phyloP scores from a whole-genome alignment of 2,888 invertebrate species.

The Agrilus biguttatus region DNA sequence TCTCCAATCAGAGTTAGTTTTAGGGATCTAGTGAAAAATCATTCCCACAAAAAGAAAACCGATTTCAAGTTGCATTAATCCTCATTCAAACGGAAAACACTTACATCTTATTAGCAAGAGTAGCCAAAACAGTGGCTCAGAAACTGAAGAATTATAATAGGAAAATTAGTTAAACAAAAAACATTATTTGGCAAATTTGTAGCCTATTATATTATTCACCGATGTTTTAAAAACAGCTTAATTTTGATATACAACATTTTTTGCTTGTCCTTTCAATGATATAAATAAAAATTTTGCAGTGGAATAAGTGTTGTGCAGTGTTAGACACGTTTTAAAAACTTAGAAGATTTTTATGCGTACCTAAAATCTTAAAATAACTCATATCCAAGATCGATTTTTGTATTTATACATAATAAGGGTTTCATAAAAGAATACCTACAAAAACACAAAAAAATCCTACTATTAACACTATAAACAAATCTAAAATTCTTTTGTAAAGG shows the following conservation, averaged over 20 bases:
- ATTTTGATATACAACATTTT: no score
- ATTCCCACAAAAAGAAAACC: background rate
- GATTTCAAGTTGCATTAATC: no score
- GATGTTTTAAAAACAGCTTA: background rate
- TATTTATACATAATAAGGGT: slow-evolving; percentile 4
- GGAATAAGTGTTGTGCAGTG: no score
- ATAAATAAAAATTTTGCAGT: no score
- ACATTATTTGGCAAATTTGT: background rate
- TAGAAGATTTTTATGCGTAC: no score
- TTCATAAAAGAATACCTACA: slow-evolving; percentile 5
- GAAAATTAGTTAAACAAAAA: slow-evolving; percentile 4
- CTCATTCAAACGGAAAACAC: slow-evolving; percentile 1
- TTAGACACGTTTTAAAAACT: no score
- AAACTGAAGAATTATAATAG: slow-evolving; percentile 15
- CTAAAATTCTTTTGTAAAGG: no score
- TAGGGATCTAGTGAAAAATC: background rate
- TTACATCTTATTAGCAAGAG: slow-evolving; percentile 17
- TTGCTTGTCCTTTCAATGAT: no score
- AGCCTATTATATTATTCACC: no score
- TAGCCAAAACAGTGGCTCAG: slow-evolving; percentile 27
- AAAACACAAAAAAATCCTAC: background rate
- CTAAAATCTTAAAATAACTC: background rate
- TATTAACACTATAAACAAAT: no score
- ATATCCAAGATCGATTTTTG: background rate
- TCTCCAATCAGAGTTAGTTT: no score